These are phyloP conservation scores for Dicyrtomina minuta DNA, from an alignment of 2,888 invertebrate species.

Conservation along the genomic window DNA sequence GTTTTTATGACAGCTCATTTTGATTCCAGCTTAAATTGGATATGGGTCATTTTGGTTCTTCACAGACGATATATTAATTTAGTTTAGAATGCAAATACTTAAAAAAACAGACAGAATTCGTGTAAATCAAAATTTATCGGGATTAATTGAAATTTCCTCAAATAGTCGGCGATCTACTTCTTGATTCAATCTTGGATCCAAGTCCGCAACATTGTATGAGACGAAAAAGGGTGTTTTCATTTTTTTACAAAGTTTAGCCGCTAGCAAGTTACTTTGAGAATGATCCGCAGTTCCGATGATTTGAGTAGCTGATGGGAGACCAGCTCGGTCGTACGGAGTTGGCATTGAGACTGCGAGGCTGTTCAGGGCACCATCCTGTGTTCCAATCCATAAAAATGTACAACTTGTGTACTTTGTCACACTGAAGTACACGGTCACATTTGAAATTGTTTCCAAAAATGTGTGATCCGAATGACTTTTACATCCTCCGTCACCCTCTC, in stretches of 20 bases:
- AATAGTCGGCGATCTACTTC: slow-evolving; percentile 10
- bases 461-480: no score
- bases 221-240: slow-evolving; percentile 24
- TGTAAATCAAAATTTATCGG: slow-evolving; percentile 18
- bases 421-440: background rate
- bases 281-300: slow-evolving; percentile 11
- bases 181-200: slow-evolving; percentile 2
- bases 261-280: background rate
- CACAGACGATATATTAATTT: no score
- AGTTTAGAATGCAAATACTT: no score
- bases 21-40: no score
- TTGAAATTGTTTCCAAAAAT: no score
- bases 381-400: slow-evolving; percentile 25
- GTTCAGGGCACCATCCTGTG: background rate
- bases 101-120: no score
- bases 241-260: slow-evolving; percentile 15
- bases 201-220: slow-evolving; percentile 14
- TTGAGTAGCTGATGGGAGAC: slow-evolving; percentile 14
- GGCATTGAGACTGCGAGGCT: slow-evolving; percentile 22
- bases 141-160: slow-evolving; percentile 14
- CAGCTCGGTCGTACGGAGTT: slow-evolving; percentile 21
- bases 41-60: no score
- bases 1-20: no score
- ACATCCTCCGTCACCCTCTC: no score
- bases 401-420: background rate